These are phyloP conservation scores for Tetraodon nigroviridis DNA, from an alignment of 2,113 vertebrate species.

Conservation along the genomic window DNA sequence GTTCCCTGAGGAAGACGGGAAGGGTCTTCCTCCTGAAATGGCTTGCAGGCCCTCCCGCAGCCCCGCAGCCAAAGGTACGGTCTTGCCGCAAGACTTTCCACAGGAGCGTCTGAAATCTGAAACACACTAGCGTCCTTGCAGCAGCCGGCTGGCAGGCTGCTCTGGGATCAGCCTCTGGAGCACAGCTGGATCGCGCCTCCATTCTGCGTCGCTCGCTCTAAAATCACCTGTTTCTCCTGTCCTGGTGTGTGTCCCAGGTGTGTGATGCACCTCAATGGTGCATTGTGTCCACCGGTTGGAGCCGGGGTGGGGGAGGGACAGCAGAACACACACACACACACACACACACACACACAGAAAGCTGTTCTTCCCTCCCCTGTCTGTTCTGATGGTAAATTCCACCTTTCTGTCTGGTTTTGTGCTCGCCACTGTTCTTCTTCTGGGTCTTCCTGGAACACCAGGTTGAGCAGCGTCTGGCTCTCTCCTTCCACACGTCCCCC, in stretches of 20 bases:
- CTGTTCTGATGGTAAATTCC: not conserved
- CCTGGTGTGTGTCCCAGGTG: slow-evolving; percentile 2
- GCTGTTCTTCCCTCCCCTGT: too few species aligned
- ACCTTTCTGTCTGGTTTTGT: slow-evolving; percentile 42
- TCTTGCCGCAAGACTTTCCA: slow-evolving; percentile 86
- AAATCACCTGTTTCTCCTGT: slow-evolving; percentile 6
- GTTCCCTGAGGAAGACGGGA: slow-evolving; percentile 7
- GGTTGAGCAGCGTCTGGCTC: slow-evolving; percentile 72
- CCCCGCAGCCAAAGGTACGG: slow-evolving; percentile 75
- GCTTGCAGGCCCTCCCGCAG: slow-evolving; percentile 41
- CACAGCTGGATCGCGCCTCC: too few species aligned
- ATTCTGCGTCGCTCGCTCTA: too few species aligned
- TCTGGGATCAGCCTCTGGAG: too few species aligned
- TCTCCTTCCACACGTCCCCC: slow-evolving; percentile 10
- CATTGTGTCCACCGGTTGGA: slow-evolving; percentile 57
- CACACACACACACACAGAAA: not conserved
- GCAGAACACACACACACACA: slow-evolving; percentile 1
- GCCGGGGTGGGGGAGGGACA: slow-evolving; percentile 23
- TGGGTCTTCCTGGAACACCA: slow-evolving; percentile 62
- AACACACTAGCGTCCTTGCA: slow-evolving; percentile 80
- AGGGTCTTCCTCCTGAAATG: slow-evolving; percentile 18
- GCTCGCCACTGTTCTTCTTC: slow-evolving; percentile 34
- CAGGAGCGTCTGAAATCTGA: slow-evolving; percentile 84
- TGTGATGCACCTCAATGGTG: slow-evolving; percentile 32
- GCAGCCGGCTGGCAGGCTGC: slow-evolving; percentile 62